Conservation (phyloP, 92 coral and sea anemone species). For the Phenganax subtilis region DNA sequence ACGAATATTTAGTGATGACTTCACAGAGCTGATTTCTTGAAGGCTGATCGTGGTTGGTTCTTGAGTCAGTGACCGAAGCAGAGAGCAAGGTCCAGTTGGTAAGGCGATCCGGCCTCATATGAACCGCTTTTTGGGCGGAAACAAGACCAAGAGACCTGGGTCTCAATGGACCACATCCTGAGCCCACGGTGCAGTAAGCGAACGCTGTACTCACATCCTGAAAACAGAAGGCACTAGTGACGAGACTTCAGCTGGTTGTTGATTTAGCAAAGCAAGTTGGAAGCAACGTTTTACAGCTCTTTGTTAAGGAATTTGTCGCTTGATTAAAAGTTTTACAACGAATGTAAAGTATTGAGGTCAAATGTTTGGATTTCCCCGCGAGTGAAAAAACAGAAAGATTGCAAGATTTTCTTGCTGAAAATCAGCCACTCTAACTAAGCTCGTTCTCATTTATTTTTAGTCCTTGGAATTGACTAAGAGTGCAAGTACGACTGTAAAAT, state of each 20-base stretch:
- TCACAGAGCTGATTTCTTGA: constrained; percentile 51
- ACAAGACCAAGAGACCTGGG: constrained; percentile 7
- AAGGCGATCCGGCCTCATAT: constrained; percentile 71
- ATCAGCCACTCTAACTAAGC: too few species aligned
- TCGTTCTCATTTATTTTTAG: too few species aligned
- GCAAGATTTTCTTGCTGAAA: too few species aligned
- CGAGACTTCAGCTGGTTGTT: constrained; percentile 43
- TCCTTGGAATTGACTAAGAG: too few species aligned
- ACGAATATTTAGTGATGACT: constrained; percentile 61
- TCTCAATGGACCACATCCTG: constrained; percentile 30
- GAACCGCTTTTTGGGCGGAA: constrained; percentile 90
- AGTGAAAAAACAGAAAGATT: too few species aligned
- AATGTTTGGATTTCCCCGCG: too few species aligned
- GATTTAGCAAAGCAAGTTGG: not conserved
- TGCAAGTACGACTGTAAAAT: too few species aligned
- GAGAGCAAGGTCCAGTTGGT: constrained; percentile 79
- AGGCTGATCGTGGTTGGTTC: constrained; percentile 43
- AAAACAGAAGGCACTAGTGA: constrained; percentile 64
- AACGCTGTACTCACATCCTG: constrained; percentile 46
- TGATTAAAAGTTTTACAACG: too few species aligned
- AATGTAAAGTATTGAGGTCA: too few species aligned
- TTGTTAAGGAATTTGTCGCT: too few species aligned
- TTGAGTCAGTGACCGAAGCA: constrained; percentile 68
- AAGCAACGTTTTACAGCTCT: too few species aligned
- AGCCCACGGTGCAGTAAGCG: constrained; percentile 38